Base-by-base conservation (phyloP, 2,797 vertebrate species). In the Anas bahamensis region DNA sequence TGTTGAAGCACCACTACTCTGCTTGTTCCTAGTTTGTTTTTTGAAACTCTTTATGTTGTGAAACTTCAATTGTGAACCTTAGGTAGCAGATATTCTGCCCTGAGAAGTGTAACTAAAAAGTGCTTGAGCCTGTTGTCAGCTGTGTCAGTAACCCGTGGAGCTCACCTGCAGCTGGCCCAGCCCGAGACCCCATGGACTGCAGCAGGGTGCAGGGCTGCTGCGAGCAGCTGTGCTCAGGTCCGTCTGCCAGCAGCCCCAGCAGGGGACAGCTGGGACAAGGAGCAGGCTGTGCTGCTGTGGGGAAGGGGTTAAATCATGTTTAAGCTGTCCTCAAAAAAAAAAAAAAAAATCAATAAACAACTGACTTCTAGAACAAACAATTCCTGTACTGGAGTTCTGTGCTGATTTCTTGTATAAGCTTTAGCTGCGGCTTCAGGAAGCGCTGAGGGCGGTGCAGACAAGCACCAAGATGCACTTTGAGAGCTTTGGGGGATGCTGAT, bases 51-150 rank as follows among this genome's bases (percentile, higher is more conserved):
- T 39, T 65, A 7, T 74, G 84, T 95, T 77, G 93, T 93, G 92
- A 46, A 89, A 74, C 31, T 87, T 80, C 42, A 64, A 0, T 90
- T 57, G 86, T 92, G 89, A 90, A 56, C 72, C 33, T 53, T 37
- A 50, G 90, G 86, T 39, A 85, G 90, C 88, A 86, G 92, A 71
- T 76, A 44, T 39, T 89, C 78, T 93, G 94, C 92, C 90, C 92
- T 57, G 70, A 4, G 42, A 31, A 24, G 50, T 15, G 50, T 23
- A 10, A 66, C 14, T 55, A 44, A 3, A 3, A 46, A 46, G 55
- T 13, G 37, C n/a, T 22, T 7, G 55, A 83, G 85, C 63, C 61
- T 3, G 13, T 17, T 17, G 4, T 1, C 0, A 0, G 37, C 69
- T 2, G 4, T 5, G 21, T 4, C 29, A 0, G 26, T 6, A 6